Evolutionary conservation across 2,888 invertebrate genomes (phyloP).

Genomic region (Euclidia mi): DNA sequence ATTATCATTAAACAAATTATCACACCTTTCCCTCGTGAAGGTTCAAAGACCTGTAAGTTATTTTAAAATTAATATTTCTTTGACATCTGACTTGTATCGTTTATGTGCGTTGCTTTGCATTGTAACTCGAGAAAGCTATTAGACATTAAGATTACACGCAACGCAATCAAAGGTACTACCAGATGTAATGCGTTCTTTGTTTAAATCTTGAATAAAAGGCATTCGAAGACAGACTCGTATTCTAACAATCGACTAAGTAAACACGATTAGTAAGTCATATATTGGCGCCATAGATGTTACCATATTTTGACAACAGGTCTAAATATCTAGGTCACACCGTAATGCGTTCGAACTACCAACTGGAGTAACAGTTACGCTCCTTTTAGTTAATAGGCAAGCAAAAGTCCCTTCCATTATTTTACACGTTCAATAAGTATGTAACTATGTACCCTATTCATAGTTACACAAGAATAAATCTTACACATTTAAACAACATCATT

Average conservation of each 20-base stretch:
- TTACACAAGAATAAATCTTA: not conserved
- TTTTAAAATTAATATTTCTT: conserved; percentile 47
- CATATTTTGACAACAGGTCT: too few species aligned
- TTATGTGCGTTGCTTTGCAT: conserved; percentile 9
- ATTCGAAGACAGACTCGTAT: too few species aligned
- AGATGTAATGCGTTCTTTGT: not conserved
- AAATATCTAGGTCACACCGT: too few species aligned
- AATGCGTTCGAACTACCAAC: too few species aligned
- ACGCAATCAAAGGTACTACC: conserved; percentile 12
- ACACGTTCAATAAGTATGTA: not conserved
- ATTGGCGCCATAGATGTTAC: too few species aligned
- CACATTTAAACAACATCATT: not conserved
- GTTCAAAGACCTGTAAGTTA: conserved; percentile 40
- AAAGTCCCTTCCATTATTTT: conserved; percentile 17
- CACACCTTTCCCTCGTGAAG: conserved; percentile 13
- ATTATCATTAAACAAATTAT: conserved; percentile 4
- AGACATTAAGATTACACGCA: conserved; percentile 18
- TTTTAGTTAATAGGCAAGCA: conserved; percentile 34
- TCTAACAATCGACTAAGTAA: too few species aligned
- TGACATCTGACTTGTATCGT: conserved; percentile 43
- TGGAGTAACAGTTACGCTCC: conserved; percentile 26
- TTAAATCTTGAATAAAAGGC: too few species aligned
- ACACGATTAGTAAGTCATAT: too few species aligned
- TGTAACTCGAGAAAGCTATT: conserved; percentile 28
- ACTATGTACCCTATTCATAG: not conserved